Percentiles rank a stretch among this genome's conserved stretches.
Conservation (phyloP, 2,888 invertebrate species). For the Chironomus tentans region DNA sequence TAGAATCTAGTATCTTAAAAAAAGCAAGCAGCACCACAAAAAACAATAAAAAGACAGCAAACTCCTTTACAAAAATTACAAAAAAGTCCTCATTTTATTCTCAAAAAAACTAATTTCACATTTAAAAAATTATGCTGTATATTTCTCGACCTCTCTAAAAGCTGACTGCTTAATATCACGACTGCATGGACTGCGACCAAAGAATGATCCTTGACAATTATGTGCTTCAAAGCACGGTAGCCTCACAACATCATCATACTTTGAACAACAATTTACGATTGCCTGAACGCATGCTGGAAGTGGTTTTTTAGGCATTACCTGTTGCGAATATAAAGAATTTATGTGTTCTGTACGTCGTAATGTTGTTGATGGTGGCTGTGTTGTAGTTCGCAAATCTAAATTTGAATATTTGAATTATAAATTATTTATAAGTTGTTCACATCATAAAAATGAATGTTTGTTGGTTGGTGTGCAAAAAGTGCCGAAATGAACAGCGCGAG, state of each 20-base stretch:
- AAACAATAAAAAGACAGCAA: too few species aligned
- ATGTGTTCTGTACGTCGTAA: conserved; percentile 28
- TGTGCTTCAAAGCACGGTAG: conserved; percentile 60
- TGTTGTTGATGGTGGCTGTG: background rate
- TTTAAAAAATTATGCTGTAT: conserved; percentile 22
- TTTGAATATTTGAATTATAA: background rate
- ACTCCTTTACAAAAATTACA: too few species aligned
- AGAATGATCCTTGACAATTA: conserved; percentile 63
- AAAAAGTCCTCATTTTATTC: too few species aligned
- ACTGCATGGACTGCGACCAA: conserved; percentile 63
- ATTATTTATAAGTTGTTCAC: too few species aligned
- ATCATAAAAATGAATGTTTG: background rate
- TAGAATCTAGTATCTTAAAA: too few species aligned
- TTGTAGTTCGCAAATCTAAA: background rate
- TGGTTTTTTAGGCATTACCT: background rate
- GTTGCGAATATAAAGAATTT: conserved; percentile 28
- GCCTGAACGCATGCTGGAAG: conserved; percentile 64
- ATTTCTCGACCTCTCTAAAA: conserved; percentile 41
- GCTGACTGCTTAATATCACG: conserved; percentile 51
- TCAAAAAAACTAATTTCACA: background rate
- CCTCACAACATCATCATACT: conserved; percentile 42
- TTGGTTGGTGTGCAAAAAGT: background rate
- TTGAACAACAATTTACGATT: conserved; percentile 62
- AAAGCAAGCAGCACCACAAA: too few species aligned
- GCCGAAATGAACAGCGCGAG: too few species aligned